Base-by-base conservation (phyloP, 2,797 vertebrate species). In the Benthosema pterotum region DNA sequence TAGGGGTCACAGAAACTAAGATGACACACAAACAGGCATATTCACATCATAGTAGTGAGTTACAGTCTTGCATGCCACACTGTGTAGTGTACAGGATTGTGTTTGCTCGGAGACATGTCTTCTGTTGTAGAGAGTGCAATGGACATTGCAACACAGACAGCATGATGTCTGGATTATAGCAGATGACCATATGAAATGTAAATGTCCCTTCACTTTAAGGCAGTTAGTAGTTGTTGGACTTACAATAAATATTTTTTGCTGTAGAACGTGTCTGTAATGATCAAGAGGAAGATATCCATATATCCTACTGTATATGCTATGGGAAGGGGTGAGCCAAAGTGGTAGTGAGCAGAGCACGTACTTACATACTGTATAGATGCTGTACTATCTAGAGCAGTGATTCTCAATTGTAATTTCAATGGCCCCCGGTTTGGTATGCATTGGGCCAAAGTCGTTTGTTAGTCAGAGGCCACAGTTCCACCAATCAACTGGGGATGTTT, bases 41-140 rank as follows among this genome's bases (percentile, higher is more conserved):
- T 25, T 16, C 32, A 42, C 0, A 4, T 18, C 12, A 43, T 57
- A 63, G 46, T 38, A 54, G 49, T 38, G 14, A 66, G 58, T 57
- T 60, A 54, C 57, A 66, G 60, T 70, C 56, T 54, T 67, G 65
- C 82, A 83, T 83, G 82, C 86, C 1, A 2, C 59, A 57, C 38
- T 8, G 63, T 57, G 42, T 54, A 57, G 16, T 5, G 16, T 5
- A 66, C 28, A 63, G 54, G 46, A 15, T 60, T 32, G 15, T 57
- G 16, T 13, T 19, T n/a, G 45, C 32, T 49, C 25, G 17, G 50
- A 19, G 11, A 28, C 4, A n/a, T 28, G 57, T 48, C 45, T 11
- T 18, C 28, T n/a, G 32, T 38, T 38, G 48, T 47, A 4, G 11
- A 8, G n/a, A 52, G 32, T 59, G 42, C 22, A 63, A 48, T 62